phyloP scores from a whole-genome alignment of 2,888 invertebrate species.

The Autographa gamma region DNA sequence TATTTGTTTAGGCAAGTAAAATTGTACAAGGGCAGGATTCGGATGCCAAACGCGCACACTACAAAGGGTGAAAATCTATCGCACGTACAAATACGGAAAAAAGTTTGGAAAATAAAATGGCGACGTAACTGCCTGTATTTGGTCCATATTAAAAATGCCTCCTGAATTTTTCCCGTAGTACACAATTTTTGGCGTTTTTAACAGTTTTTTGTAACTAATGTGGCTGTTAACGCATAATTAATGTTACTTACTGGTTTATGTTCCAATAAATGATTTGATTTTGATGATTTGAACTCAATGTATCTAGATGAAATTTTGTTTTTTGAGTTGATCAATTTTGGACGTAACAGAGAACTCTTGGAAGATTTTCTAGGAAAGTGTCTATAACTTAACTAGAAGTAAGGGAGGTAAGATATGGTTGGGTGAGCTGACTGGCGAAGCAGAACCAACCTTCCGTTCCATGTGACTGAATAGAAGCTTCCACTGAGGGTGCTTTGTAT shows the following conservation, averaged over 20 bases:
- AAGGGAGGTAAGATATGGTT: neutral
- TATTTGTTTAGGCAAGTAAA: no score
- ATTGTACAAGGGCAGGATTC: neutral
- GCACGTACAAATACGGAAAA: neutral
- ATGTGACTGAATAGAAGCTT: neutral
- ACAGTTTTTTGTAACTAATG: no score
- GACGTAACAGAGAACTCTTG: neutral
- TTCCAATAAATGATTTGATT: no score
- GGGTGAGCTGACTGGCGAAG: neutral
- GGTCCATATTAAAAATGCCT: no score
- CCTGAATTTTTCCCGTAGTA: no score
- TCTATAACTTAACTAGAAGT: neutral
- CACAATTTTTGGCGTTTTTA: no score
- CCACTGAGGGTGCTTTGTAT: neutral
- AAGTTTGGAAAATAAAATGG: neutral
- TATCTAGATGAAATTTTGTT: no score
- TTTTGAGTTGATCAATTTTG: no score
- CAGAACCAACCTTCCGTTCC: neutral
- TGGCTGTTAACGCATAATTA: no score
- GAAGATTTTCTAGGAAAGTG: neutral
- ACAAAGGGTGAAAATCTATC: neutral
- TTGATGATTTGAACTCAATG: neutral
- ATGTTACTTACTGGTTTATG: no score
- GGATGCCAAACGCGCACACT: neutral
- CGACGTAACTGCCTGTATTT: neutral